phyloP scores from a whole-genome alignment of 1,140 invertebrate genomes.

The Aphaenogaster rudis region DNA sequence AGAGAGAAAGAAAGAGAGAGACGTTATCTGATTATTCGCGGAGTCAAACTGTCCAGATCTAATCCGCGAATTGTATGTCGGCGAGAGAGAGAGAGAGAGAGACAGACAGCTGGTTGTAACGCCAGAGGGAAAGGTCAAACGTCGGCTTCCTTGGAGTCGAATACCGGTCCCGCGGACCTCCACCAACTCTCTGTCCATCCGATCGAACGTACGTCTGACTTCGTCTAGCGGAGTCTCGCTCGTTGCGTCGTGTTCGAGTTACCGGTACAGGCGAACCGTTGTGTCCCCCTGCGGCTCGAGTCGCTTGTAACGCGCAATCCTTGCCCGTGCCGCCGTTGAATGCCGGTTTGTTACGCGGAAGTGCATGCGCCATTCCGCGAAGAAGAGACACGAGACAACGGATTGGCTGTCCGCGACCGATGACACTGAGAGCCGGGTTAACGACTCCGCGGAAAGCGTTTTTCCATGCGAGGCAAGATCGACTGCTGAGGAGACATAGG shows the following conservation, averaged over 20 bases:
- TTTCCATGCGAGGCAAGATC: constrained; percentile 64
- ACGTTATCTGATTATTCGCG: constrained; percentile 69
- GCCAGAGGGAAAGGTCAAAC: constrained; percentile 72
- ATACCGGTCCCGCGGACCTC: constrained; percentile 32
- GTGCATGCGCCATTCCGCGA: constrained; percentile 65
- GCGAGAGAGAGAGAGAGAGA: not conserved
- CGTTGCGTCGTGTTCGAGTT: constrained; percentile 74
- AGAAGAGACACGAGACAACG: constrained; percentile 71
- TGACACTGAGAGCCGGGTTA: constrained; percentile 74
- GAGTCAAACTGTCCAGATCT: constrained; percentile 47
- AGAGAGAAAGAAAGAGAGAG: not conserved
- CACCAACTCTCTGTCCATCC: constrained; percentile 49
- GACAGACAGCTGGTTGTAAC: constrained; percentile 58
- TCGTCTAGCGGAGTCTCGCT: constrained; percentile 71
- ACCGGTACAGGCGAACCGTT: constrained; percentile 76
- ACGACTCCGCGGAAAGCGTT: constrained; percentile 74
- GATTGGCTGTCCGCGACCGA: constrained; percentile 75
- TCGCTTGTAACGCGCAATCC: constrained; percentile 67
- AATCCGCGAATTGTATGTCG: constrained; percentile 52
- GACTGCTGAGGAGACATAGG: not conserved
- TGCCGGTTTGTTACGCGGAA: constrained; percentile 80
- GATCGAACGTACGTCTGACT: constrained; percentile 62
- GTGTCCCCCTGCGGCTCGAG: constrained; percentile 63
- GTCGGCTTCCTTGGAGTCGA: constrained; percentile 59
- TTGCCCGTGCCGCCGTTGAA: constrained; percentile 64